Evolutionary conservation across 2,113 vertebrate species (phyloP).

Genomic region (Rhadina sibilatrix): DNA sequence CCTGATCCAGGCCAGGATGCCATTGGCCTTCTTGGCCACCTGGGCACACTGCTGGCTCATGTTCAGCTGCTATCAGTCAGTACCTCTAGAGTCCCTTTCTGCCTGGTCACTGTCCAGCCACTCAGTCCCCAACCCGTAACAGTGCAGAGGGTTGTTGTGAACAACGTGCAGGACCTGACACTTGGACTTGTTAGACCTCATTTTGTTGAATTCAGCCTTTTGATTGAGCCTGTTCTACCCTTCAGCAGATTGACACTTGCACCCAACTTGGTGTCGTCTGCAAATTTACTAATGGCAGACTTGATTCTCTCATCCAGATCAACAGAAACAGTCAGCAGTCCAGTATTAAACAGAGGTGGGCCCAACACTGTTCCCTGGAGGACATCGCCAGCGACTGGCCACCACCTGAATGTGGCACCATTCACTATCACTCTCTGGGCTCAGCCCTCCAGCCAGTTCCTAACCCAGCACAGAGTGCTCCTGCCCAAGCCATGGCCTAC

Average conservation of each 20-base stretch:
- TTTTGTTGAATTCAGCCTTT: not conserved
- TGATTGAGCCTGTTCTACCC: not conserved
- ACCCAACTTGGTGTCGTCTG: not conserved
- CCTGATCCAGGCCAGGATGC: not conserved
- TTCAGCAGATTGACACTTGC: not conserved
- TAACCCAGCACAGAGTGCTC: not conserved
- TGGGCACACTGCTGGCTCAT: not conserved
- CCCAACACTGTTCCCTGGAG: not conserved
- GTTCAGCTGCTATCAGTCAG: not conserved
- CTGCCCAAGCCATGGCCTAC: not conserved
- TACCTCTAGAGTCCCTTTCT: not conserved
- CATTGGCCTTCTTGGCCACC: not conserved
- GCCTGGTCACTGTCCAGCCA: not conserved
- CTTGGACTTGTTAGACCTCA: not conserved
- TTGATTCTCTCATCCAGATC: not conserved
- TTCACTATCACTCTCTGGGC: not conserved
- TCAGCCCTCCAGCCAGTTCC: fast-evolving
- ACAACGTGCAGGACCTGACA: not conserved
- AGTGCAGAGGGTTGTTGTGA: not conserved
- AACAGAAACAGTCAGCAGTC: too few species aligned
- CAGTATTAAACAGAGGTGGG: not conserved
- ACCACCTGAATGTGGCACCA: not conserved
- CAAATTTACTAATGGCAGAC: not conserved
- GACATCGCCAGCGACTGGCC: not conserved
- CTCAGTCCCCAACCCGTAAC: not conserved